These are phyloP conservation scores for Leptatherina wallacei DNA, from an alignment of 2,797 vertebrate species.

Conservation along the genomic window DNA sequence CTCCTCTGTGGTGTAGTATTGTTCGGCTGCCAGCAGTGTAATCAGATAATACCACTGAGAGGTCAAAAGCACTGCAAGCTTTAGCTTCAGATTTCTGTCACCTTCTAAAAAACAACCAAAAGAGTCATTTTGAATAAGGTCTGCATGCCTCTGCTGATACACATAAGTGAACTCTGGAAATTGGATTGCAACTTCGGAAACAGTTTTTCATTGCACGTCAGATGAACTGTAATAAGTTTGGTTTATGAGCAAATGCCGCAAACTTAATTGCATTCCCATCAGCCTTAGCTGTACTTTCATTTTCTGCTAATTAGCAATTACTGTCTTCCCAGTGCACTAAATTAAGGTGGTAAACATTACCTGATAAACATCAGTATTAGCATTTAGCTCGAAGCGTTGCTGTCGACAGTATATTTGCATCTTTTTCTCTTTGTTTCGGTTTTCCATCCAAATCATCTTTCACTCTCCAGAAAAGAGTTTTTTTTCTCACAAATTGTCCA, in stretches of 20 bases:
- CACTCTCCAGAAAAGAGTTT: background rate
- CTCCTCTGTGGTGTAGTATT: conserved; percentile 74
- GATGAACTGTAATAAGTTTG: conserved; percentile 2
- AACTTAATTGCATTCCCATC: conserved; percentile 16
- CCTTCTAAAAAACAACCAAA: conserved; percentile 73
- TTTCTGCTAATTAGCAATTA: conserved; percentile 20
- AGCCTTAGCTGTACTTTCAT: conserved; percentile 21
- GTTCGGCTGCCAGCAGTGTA: conserved; percentile 80
- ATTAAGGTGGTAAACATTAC: conserved; percentile 18
- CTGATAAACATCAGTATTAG: background rate
- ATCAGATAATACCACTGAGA: conserved; percentile 83
- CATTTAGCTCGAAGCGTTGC: conserved; percentile 13
- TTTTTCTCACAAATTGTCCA: background rate
- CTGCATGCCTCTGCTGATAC: conserved; percentile 13
- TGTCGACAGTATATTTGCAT: background rate
- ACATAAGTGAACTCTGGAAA: conserved; percentile 10
- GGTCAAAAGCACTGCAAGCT: conserved; percentile 79
- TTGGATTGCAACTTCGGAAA: conserved; percentile 25
- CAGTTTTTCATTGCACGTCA: conserved; percentile 1
- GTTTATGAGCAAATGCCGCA: conserved; percentile 1
- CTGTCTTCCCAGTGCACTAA: conserved; percentile 8
- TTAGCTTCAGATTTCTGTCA: conserved; percentile 81
- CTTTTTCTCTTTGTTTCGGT: background rate
- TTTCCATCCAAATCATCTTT: background rate
- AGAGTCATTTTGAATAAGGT: conserved; percentile 47